Base-by-base conservation (phyloP, 1,140 invertebrate species). In the Drosophila seguyi region DNA sequence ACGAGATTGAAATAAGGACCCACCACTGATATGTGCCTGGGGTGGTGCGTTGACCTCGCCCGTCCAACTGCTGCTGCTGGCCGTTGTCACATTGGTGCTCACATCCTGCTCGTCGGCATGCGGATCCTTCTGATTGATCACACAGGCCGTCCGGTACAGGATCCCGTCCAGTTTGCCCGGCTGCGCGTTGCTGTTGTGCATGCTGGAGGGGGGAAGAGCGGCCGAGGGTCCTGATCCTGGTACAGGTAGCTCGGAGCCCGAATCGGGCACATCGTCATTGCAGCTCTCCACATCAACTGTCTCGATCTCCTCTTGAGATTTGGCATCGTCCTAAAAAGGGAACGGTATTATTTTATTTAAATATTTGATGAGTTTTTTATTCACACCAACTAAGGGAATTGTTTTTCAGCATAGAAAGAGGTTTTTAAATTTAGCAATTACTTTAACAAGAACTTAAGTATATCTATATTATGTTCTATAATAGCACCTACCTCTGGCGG, bases 401-500 rank as follows among this genome's bases (percentile, higher is more conserved):
- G n/a, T n/a, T n/a, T n/a, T n/a, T n/a, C n/a, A n/a, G n/a, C n/a
- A n/a, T n/a, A n/a, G n/a, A n/a, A n/a, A n/a, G n/a, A n/a, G n/a
- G n/a, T n/a, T n/a, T n/a, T n/a, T n/a, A n/a, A n/a, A n/a, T n/a
- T n/a, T n/a, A n/a, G n/a, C n/a, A n/a, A n/a, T n/a, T n/a, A n/a
- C n/a, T n/a, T n/a, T n/a, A n/a, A n/a, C n/a, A n/a, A n/a, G n/a
- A n/a, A n/a, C n/a, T n/a, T n/a, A n/a, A n/a, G n/a, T n/a, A n/a
- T n/a, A n/a, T n/a, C n/a, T n/a, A n/a, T n/a, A n/a, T n/a, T n/a
- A n/a, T n/a, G n/a, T n/a, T n/a, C n/a, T n/a, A n/a, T n/a, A n/a
- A n/a, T n/a, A n/a, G n/a, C n/a, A n/a, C n/a, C 96, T 95, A n/a
- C 96, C 96, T 77, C 95, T 93, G 92, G 96, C 95, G 36, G 97